A percentile compares a stretch with the other conserved stretches of the same genome.
phyloP scores from a whole-genome alignment of 2,888 invertebrate species.

The Eristalis intricaria region DNA sequence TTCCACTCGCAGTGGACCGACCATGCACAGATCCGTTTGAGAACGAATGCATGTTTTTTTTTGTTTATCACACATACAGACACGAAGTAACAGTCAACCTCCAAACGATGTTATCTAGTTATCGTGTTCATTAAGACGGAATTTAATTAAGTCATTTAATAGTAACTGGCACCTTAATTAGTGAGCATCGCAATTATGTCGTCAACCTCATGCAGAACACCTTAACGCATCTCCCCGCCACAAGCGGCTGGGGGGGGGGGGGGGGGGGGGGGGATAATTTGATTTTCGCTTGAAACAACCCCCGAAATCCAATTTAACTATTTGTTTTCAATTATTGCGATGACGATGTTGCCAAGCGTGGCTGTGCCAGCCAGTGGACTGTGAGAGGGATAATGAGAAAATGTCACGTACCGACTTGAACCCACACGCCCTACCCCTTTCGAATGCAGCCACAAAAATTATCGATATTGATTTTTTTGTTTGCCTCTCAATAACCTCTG shows the following conservation, averaged over 20 bases:
- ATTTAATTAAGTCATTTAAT: constrained; percentile 45
- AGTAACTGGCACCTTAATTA: constrained; percentile 49
- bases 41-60: background rate
- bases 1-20: background rate
- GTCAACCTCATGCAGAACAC: constrained; percentile 8
- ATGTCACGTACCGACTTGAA: constrained; percentile 10
- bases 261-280: constrained; percentile 20
- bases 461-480: constrained; percentile 51
- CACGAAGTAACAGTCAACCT: constrained; percentile 7
- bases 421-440: background rate
- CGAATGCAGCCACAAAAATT: constrained; percentile 24
- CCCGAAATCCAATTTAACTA: constrained; percentile 56
- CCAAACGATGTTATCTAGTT: constrained; percentile 27
- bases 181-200: constrained; percentile 49
- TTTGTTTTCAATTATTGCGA: constrained; percentile 64
- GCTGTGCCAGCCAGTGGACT: background rate
- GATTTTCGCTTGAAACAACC: constrained; percentile 32
- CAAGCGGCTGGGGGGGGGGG: background rate
- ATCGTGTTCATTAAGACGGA: constrained; percentile 37
- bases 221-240: background rate
- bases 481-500: background rate
- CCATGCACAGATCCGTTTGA: background rate
- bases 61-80: background rate
- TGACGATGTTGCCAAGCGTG: constrained; percentile 19
- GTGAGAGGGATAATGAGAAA: constrained; percentile 38